These are phyloP conservation scores for Salminus brasiliensis DNA, from an alignment of 2,113 vertebrate species.

Conservation along the genomic window DNA sequence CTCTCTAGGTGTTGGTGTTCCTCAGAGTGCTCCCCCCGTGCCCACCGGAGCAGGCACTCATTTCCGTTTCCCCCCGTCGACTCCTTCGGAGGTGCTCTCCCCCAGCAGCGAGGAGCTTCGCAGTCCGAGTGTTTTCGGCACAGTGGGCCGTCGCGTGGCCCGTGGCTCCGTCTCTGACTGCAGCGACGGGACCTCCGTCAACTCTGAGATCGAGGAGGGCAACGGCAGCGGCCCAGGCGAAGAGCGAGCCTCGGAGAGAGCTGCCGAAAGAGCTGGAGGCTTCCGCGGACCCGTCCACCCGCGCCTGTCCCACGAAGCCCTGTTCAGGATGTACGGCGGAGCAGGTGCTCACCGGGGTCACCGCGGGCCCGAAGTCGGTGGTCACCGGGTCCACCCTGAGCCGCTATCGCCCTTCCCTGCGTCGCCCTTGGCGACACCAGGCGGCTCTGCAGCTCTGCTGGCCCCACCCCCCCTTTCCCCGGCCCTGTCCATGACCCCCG, in stretches of 20 bases:
- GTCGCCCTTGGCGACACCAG: slow-evolving; percentile 83
- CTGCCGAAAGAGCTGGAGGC: slow-evolving; percentile 62
- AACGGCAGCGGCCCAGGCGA: slow-evolving; percentile 70
- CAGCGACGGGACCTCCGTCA: slow-evolving; percentile 87
- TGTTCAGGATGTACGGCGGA: slow-evolving; percentile 84
- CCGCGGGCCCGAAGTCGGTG: slow-evolving; percentile 37
- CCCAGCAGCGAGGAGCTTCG: slow-evolving; percentile 87
- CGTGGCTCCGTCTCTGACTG: slow-evolving; percentile 89
- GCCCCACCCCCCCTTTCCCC: slow-evolving; percentile 84
- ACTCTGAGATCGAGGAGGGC: slow-evolving; percentile 87
- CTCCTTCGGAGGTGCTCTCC: slow-evolving; percentile 85
- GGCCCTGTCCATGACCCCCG: slow-evolving; percentile 85
- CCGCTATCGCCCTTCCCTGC: slow-evolving; percentile 87
- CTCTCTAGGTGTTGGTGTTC: slow-evolving; percentile 80
- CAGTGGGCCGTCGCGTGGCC: slow-evolving; percentile 81
- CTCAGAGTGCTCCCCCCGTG: slow-evolving; percentile 90
- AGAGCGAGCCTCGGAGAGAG: slow-evolving; percentile 62
- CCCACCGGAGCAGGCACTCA: slow-evolving; percentile 82
- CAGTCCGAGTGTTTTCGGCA: slow-evolving; percentile 82
- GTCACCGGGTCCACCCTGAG: slow-evolving; percentile 83
- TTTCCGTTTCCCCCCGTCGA: slow-evolving; percentile 89
- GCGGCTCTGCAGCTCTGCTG: slow-evolving; percentile 73
- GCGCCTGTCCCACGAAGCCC: slow-evolving; percentile 81
- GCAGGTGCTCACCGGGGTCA: slow-evolving; percentile 63
- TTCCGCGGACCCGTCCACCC: slow-evolving; percentile 82